These are phyloP conservation scores for Auanema sp. DNA, from an alignment of 2,888 invertebrate genomes.

Conservation along the genomic window DNA sequence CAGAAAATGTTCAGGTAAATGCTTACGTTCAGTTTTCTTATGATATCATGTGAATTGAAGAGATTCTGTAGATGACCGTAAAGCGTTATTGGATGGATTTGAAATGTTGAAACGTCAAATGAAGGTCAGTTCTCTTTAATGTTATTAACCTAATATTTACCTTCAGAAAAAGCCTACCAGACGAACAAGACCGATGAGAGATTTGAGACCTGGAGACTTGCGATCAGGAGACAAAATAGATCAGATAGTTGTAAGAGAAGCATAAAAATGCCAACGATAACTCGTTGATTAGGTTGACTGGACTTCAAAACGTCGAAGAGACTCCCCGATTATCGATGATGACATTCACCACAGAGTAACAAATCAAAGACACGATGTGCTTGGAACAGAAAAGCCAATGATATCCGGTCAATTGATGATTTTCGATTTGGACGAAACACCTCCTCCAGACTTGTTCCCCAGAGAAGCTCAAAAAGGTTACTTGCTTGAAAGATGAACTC, in stretches of 20 bases:
- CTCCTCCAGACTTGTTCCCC: slow-evolving; percentile 30
- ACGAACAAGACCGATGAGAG: slow-evolving; percentile 11
- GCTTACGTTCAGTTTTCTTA: background rate
- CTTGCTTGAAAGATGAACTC: no score
- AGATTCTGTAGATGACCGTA: slow-evolving; percentile 58
- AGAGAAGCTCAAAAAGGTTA: no score
- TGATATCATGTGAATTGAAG: slow-evolving; percentile 25
- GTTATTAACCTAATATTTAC: no score
- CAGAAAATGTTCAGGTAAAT: slow-evolving; percentile 58
- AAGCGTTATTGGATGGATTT: slow-evolving; percentile 55
- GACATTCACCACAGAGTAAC: background rate
- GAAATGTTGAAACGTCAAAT: slow-evolving; percentile 50
- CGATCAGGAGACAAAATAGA: slow-evolving; percentile 45
- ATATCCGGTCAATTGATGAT: slow-evolving; percentile 62
- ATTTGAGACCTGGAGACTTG: slow-evolving; percentile 18
- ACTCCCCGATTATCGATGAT: slow-evolving; percentile 36
- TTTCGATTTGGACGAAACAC: slow-evolving; percentile 63
- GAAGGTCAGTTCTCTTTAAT: slow-evolving; percentile 19
- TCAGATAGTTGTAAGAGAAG: slow-evolving; percentile 34
- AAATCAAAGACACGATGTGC: slow-evolving; percentile 2
- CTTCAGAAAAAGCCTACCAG: background rate
- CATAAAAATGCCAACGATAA: background rate
- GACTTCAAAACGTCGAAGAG: slow-evolving; percentile 47
- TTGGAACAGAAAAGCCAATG: slow-evolving; percentile 35
- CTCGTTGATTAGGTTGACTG: slow-evolving; percentile 47